Conservation (phyloP, 2,888 invertebrate genomes). For the Busseola fusca region DNA sequence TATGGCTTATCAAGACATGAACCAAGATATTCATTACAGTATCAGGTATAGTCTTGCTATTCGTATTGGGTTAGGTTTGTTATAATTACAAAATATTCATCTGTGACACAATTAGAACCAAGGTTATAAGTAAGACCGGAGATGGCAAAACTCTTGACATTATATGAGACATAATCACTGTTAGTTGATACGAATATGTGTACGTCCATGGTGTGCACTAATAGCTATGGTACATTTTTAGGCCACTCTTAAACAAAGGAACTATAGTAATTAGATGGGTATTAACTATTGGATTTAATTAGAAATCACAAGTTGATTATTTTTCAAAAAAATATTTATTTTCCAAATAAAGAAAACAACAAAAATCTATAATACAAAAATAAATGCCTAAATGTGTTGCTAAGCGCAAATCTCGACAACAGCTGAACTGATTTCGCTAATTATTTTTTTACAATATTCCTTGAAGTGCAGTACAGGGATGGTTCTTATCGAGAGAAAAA, state of each 20-base stretch:
- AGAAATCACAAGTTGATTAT: neutral
- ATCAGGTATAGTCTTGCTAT: slow-evolving; percentile 71
- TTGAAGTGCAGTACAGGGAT: no score
- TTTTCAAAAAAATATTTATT: neutral
- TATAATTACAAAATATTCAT: slow-evolving; percentile 26
- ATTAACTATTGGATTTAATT: neutral
- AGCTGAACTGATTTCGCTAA: no score
- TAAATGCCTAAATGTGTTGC: no score
- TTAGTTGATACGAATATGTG: slow-evolving; percentile 11
- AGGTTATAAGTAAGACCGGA: slow-evolving; percentile 20
- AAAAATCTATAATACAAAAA: neutral
- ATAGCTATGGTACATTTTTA: slow-evolving; percentile 10
- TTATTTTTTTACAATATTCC: no score
- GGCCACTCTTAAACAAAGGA: slow-evolving; percentile 15
- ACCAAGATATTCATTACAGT: slow-evolving; percentile 82
- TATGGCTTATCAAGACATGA: slow-evolving; percentile 74
- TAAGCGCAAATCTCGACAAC: no score
- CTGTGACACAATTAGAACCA: slow-evolving; percentile 35
- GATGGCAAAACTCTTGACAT: slow-evolving; percentile 7
- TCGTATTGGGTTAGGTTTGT: slow-evolving; percentile 10
- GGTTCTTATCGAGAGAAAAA: no score
- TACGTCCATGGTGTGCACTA: no score
- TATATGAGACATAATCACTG: slow-evolving; percentile 8
- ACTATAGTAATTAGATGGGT: slow-evolving; percentile 9
- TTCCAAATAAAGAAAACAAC: neutral